Conservation (phyloP, 2,113 vertebrate genomes). For the Pan troglodytes region NHGRI_mPanTro3-v2.1_pri NC_072410.2:72690501-72691000, state of each 20-base stretch:
- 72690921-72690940: not conserved
- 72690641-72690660: conserved; percentile 72
- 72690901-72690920: not conserved
- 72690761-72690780: conserved; percentile 76
- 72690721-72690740: conserved; percentile 70
- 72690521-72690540: conserved; percentile 52
- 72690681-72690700: conserved; percentile 60
- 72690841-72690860: not conserved
- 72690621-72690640: conserved; percentile 76
- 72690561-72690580: conserved; percentile 59
- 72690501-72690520: not conserved
- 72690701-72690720: conserved; percentile 70
- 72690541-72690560: conserved; percentile 62
- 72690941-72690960: not conserved
- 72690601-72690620: conserved; percentile 78
- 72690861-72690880: not conserved
- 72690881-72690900: not conserved
- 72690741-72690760: conserved; percentile 78
- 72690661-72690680: conserved; percentile 68
- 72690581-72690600: conserved; percentile 79
- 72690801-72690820: conserved; percentile 72
- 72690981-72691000: conserved; percentile 25
- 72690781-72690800: conserved; percentile 66
- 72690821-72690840: conserved; percentile 61
- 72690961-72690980: not conserved